These are phyloP conservation scores for Tanypteryx hageni DNA, from an alignment of 2,888 invertebrate species.

Conservation along the genomic window DNA sequence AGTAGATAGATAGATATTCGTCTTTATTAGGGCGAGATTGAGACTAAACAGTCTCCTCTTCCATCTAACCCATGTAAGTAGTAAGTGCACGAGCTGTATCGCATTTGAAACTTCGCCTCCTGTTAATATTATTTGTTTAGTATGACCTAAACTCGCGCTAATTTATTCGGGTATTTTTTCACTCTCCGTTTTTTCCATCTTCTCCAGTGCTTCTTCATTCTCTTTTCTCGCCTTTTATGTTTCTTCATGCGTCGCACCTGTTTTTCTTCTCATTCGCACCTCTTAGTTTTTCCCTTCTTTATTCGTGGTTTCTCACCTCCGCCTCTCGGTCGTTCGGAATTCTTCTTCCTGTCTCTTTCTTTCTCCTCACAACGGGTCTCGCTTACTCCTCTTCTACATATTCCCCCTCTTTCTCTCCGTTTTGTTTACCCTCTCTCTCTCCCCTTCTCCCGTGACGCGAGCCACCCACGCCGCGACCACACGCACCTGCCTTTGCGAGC, in stretches of 20 bases:
- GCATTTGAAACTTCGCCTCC: neutral
- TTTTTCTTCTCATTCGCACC: neutral
- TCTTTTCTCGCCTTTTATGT: neutral
- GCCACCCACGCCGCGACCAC: constrained; percentile 24
- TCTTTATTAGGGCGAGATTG: too few species aligned
- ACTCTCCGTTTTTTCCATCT: neutral
- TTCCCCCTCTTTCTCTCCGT: neutral
- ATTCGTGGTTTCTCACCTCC: neutral
- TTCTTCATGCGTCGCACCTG: constrained; percentile 1
- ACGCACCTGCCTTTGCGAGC: constrained; percentile 6
- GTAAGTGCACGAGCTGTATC: too few species aligned
- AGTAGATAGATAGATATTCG: too few species aligned
- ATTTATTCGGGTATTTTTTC: neutral
- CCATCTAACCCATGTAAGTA: too few species aligned
- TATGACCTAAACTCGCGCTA: neutral
- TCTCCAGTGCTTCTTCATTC: neutral
- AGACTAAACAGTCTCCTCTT: too few species aligned
- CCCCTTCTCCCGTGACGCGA: neutral
- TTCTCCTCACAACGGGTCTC: neutral
- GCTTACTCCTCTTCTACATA: neutral
- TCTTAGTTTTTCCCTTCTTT: neutral
- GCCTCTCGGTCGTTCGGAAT: neutral
- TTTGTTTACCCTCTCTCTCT: neutral
- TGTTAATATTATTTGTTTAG: neutral
- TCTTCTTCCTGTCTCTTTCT: neutral